These are phyloP conservation scores for Liolophura sinensis DNA, from an alignment of 1,140 invertebrate species.

Conservation along the genomic window DNA sequence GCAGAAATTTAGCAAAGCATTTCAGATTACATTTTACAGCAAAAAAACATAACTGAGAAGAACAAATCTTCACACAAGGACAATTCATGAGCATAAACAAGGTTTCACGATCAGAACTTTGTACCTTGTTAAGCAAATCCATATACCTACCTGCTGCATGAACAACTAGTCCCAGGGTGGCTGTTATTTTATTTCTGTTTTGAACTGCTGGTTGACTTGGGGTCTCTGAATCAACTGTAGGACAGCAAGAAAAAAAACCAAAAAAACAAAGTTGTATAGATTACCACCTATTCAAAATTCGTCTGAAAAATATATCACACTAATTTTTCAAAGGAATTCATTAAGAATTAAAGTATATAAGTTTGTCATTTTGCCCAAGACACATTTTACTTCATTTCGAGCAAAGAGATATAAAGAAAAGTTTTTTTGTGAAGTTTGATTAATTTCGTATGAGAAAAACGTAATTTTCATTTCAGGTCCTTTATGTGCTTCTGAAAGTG, in stretches of 20 bases:
- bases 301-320: too few relatives aligned
- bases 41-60: not conserved
- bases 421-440: too few relatives aligned
- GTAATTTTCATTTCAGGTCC: too few relatives aligned
- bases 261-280: too few relatives aligned
- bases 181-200: slow-evolving; percentile 78
- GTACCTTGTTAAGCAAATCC: not conserved
- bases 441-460: not conserved
- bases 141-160: slow-evolving; percentile 81
- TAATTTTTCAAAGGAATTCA: too few relatives aligned
- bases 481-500: too few relatives aligned
- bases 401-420: too few relatives aligned
- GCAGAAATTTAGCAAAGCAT: not conserved
- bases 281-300: too few relatives aligned
- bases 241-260: not conserved
- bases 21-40: not conserved
- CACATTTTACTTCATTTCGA: too few relatives aligned
- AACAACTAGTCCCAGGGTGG: slow-evolving; percentile 94
- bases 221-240: slow-evolving; percentile 20
- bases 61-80: not conserved
- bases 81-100: not conserved
- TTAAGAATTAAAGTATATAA: too few relatives aligned
- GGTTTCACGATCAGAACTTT: not conserved
- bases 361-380: not conserved
- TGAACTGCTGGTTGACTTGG: slow-evolving; percentile 33